phyloP scores from a whole-genome alignment of 2,888 invertebrate genomes.

The Cephus runcator region DNA sequence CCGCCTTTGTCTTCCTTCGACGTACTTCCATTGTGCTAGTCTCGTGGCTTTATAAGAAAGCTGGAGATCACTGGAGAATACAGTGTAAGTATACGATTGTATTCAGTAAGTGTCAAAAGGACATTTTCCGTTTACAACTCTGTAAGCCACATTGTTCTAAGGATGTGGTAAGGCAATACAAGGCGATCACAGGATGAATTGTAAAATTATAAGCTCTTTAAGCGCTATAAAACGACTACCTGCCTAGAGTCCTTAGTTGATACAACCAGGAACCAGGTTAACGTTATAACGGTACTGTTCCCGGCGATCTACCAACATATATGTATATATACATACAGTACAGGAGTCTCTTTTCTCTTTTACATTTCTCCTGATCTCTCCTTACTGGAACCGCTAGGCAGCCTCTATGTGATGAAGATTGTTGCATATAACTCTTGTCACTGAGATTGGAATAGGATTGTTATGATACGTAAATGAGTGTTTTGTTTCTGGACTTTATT shows the following conservation, averaged over 20 bases:
- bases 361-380: neutral
- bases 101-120: neutral
- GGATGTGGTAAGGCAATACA: neutral
- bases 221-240: neutral
- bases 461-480: neutral
- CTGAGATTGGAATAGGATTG: neutral
- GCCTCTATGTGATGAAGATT: neutral
- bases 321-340: neutral
- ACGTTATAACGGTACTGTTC: conserved; percentile 11
- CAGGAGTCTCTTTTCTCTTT: neutral
- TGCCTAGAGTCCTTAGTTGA: neutral
- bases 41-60: neutral
- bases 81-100: neutral
- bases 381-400: neutral
- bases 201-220: neutral
- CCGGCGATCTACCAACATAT: neutral
- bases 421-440: neutral
- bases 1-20: conserved; percentile 42
- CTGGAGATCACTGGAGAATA: neutral
- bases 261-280: neutral
- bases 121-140: neutral
- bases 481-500: neutral
- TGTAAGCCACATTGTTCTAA: neutral
- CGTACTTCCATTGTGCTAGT: conserved; percentile 49
- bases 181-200: neutral